Base-by-base conservation (phyloP, 2,113 vertebrate species). In the Morone chrysops region DNA sequence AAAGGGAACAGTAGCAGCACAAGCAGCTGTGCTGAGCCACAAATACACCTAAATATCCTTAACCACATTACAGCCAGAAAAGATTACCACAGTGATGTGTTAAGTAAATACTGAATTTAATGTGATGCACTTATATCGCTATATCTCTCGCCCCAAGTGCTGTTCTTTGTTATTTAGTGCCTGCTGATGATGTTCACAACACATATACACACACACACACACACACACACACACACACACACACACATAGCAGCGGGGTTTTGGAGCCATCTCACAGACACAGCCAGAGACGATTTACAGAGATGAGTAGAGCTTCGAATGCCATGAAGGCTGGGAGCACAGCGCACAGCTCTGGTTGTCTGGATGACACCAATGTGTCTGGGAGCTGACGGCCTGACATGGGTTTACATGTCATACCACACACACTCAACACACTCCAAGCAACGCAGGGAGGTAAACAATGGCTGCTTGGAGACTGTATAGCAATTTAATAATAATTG, bases 351-450 rank as follows among this genome's bases (percentile, higher is more conserved):
- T 89, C 84, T 6, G 76, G 57, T 76, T 86, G 84, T 87, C 84
- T 90, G 88, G 81, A 78, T 90, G 92, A 93, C 89, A 90, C 87
- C 88, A 87, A 90, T 90, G 91, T 90, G 90, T 93, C 89, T 90
- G 75, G 45, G 77, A 88, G 80, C 86, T 89, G 90, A 91, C 85
- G 89, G 90, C 77, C 89, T 90, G 90, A 92, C 92, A 86, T 63
- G 40, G 82, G 83, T 92, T 89, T 87, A 85, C 88, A 84, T 86
- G 92, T 93, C 86, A 84, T 41, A 72, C 79, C 73, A 81, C 75
- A 82, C 87, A 84, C 72, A 82, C 82, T 48, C 82, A 41, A 75
- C 86, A 70, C 63, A 74, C 79, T 78, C 45, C 5, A n/a, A 82
- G 75, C 79, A 73, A 70, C 6, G 31, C 53, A 69, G 78, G 60